These are phyloP conservation scores for Yponomeuta evonymella DNA, from an alignment of 2,888 invertebrate species.

Conservation along the genomic window DNA sequence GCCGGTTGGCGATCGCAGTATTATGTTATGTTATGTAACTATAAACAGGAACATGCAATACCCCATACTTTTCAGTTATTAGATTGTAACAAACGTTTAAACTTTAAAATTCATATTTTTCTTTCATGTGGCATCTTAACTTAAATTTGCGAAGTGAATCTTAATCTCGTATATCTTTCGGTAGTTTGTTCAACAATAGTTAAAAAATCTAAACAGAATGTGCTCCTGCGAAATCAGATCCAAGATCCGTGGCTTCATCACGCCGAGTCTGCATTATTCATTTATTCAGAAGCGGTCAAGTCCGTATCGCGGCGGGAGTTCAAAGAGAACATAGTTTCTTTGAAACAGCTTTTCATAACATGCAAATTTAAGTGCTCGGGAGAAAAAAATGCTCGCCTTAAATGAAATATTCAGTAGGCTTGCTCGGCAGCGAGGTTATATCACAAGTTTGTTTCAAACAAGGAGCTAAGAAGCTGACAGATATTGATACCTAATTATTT, in stretches of 20 bases:
- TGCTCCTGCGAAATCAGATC: background rate
- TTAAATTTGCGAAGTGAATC: too few relatives aligned
- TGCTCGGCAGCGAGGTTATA: slow-evolving; percentile 41
- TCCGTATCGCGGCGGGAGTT: background rate
- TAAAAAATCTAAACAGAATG: background rate
- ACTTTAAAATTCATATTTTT: too few relatives aligned
- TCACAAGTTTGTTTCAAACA: slow-evolving; percentile 45
- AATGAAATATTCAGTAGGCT: slow-evolving; percentile 68
- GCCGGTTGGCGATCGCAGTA: too few relatives aligned
- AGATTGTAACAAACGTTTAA: too few relatives aligned
- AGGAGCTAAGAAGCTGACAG: slow-evolving; percentile 17
- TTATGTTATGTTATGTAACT: too few relatives aligned
- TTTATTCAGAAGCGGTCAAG: background rate
- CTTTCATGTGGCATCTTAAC: too few relatives aligned
- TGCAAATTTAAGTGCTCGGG: slow-evolving; percentile 54
- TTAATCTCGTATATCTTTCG: too few relatives aligned
- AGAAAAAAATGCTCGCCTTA: slow-evolving; percentile 52
- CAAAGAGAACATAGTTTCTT: slow-evolving; percentile 3
- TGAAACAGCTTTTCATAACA: slow-evolving; percentile 50
- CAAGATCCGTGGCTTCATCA: background rate
- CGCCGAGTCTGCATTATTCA: background rate
- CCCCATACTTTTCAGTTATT: too few relatives aligned
- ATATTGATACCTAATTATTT: background rate
- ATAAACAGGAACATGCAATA: too few relatives aligned
- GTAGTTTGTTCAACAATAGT: too few relatives aligned